Base-by-base conservation (phyloP, 1,140 invertebrate genomes). In the Mya arenaria region DNA sequence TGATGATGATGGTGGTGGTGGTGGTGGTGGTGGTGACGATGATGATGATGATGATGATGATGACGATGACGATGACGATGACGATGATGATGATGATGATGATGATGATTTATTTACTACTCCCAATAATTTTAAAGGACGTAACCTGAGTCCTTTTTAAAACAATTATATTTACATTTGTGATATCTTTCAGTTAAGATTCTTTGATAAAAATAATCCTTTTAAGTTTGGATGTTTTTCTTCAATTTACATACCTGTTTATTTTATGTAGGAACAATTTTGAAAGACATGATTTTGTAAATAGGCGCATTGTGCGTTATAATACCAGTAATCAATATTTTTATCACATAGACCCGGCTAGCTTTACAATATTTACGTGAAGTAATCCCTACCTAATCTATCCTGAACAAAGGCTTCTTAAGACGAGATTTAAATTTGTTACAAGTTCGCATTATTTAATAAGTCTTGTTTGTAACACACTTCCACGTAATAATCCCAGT, bases 1-100 rank as follows among this genome's bases (percentile, higher is more conserved):
- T n/a, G n/a, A 37, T 62, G 63, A 52, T 84, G 95, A 95, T 3
- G 73, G 44, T 58, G 44, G 58, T 72, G 66, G 72, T 72, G 48
- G 58, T 58, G 63, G 37, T 48, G 65, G 58, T 72, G 66, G 58
- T 72, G 52, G 55, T 66, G 66, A 73, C 58, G 66, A 72, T 68
- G 66, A 73, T 68, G 66, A 80, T 72, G 66, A 81, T 72, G 52
- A 81, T 72, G 25, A 81, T 58, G 66, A 55, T 81, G 65, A n/a
- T 71, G 48, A 23, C 37, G 41, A 55, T 41, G 34, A 25, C 30
- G 63, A 36, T 30, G 41, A 34, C 32, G 39, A 68, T 78, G 23
- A 36, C 34, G 19, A 25, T 15, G 56, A 75, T 66, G 36, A 8
- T 52, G 37, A 28, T 69, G 37, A 13, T 41, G 63, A 41, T 66